These are phyloP conservation scores for Montipora sp. DNA, from an alignment of 64 coral and sea anemone genomes.

Conservation along the genomic window DNA sequence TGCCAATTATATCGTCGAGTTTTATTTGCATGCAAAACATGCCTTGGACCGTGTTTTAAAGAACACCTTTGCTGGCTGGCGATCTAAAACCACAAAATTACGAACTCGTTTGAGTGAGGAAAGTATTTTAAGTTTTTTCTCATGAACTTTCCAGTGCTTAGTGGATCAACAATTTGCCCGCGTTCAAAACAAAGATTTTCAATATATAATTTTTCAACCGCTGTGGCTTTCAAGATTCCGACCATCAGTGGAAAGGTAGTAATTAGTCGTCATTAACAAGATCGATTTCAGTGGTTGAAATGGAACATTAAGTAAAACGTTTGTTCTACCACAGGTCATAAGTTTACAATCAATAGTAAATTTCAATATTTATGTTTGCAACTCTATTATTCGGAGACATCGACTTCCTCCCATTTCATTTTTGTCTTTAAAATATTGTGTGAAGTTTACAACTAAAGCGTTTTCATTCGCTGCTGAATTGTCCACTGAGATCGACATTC, in stretches of 20 bases:
- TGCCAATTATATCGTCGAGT: conserved; percentile 32
- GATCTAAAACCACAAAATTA: too few relatives aligned
- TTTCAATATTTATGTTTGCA: conserved; percentile 58
- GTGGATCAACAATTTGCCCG: background rate
- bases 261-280: conserved; percentile 54
- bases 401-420: background rate
- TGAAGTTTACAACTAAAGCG: background rate
- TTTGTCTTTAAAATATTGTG: background rate
- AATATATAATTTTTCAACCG: conserved; percentile 12
- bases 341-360: conserved; percentile 42
- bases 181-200: conserved; percentile 27
- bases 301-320: conserved; percentile 45
- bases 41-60: background rate
- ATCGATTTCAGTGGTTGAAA: conserved; percentile 61
- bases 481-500: background rate
- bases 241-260: conserved; percentile 9
- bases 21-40: conserved; percentile 51
- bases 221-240: conserved; percentile 6
- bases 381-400: conserved; percentile 23
- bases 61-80: too few relatives aligned
- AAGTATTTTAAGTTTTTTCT: background rate
- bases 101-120: conserved; percentile 2
- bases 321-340: conserved; percentile 33
- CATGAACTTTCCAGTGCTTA: background rate
- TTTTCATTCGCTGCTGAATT: background rate